Evolutionary conservation across 37 sponge, comb jelly and placozoan genomes (phyloP), one percentile per base, ranked within the genome.

Genomic region (Corticium candelabrum): DNA sequence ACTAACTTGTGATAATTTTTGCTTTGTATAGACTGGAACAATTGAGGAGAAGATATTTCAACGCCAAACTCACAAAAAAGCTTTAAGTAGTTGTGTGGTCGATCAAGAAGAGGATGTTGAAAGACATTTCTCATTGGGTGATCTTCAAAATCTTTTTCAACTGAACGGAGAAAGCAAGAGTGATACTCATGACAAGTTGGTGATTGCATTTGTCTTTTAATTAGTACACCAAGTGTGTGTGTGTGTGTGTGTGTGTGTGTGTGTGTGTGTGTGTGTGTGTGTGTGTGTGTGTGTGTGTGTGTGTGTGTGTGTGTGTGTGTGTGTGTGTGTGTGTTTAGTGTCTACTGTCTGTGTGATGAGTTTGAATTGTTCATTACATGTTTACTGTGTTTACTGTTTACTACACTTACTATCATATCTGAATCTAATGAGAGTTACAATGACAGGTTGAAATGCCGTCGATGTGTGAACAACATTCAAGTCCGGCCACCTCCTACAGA

Each of bases 31-130:
- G 85, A 92, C 93, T 50, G 97, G 97, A 0, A 87, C 87, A 4
- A 93, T 96, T 5, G 97, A 96, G 81, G 97, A 96, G 84, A 90
- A 93, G 84, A 96, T 96, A 4, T 85, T 93, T 31, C 97, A 96
- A 75, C 68, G 97, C 15, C 97, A 96, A 69, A 87, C 91, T 0
- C 94, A 93, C 87, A 96, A 96, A 87, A 96, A 96, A 74, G 97
- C 92, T 29, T 81, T 96, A 78, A 96, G 97, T 87, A 96, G 93
- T 41, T 93, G 90, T 82, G 97, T 96, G 50, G 97, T 96, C 32
- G 97, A 96, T 82, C 86, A 87, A 40, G 93, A 96, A 62, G 93
- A 96, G 36, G 88, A 96, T 38, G 93, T 92, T 31, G 97, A 96
- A 81, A 82, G 97, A 41, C 91, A 90, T 76, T 96, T 96, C 74